These are phyloP conservation scores for Triplophysa yarkandensis DNA, from an alignment of 2,797 vertebrate genomes.

Conservation along the genomic window DNA sequence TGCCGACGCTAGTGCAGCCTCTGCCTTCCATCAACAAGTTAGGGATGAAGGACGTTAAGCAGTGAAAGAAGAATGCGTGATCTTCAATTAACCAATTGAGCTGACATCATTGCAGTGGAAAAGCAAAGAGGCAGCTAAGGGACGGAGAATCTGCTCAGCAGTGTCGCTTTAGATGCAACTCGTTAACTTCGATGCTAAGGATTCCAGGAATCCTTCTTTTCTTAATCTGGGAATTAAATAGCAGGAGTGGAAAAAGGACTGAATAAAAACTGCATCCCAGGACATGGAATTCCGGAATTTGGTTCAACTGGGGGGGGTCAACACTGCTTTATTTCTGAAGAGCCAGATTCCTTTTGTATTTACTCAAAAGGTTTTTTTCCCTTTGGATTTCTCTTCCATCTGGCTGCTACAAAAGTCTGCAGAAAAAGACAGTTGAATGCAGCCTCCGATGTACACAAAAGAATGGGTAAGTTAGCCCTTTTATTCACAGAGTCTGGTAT, in stretches of 20 bases:
- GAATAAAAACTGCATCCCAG: constrained; percentile 60
- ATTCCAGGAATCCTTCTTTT: constrained; percentile 60
- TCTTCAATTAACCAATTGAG: constrained; percentile 84
- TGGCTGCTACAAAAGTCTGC: constrained; percentile 89
- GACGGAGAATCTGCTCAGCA: constrained; percentile 54
- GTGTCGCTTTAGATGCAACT: constrained; percentile 76
- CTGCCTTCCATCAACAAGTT: constrained; percentile 97
- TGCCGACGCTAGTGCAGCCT: constrained; percentile 77
- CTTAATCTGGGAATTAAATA: constrained; percentile 42
- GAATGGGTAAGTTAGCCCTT: constrained; percentile 97
- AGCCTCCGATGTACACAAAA: constrained; percentile 99
- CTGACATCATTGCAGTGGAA: constrained; percentile 74
- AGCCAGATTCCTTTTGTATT: constrained; percentile 78
- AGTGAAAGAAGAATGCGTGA: constrained; percentile 75
- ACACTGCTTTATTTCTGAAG: constrained; percentile 77
- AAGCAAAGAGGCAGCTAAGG: constrained; percentile 55
- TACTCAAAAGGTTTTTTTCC: constrained; percentile 85
- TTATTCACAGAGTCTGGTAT: constrained; percentile 77
- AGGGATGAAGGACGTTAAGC: constrained; percentile 80
- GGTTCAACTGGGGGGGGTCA: constrained; percentile 75
- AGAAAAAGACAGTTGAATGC: constrained; percentile 98
- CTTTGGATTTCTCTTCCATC: constrained; percentile 90
- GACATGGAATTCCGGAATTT: constrained; percentile 83
- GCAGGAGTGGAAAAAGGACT: constrained; percentile 37
- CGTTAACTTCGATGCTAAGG: constrained; percentile 75